phyloP scores from a whole-genome alignment of 2,797 vertebrate genomes.

The Cottoperca gobio region DNA sequence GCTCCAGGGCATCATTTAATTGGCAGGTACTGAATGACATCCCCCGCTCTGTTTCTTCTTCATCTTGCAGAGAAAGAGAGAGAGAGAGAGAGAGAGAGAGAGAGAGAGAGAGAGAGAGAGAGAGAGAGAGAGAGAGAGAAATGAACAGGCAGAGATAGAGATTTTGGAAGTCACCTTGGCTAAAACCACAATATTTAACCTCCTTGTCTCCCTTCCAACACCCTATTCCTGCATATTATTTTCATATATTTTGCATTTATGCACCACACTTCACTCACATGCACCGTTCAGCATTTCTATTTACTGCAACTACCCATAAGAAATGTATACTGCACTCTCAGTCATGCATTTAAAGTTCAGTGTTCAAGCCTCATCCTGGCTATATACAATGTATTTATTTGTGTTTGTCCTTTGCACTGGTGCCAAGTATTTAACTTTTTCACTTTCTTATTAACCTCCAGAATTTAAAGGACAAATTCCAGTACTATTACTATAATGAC shows the following conservation, averaged over 20 bases:
- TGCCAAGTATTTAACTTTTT: neutral
- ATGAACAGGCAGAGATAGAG: constrained; percentile 13
- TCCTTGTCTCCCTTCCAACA: constrained; percentile 16
- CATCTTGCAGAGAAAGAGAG: constrained; percentile 36
- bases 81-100: constrained; percentile 20
- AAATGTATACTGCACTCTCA: neutral
- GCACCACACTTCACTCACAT: constrained; percentile 3
- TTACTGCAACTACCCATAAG: neutral
- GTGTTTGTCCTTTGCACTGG: neutral
- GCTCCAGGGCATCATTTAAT: constrained; percentile 82
- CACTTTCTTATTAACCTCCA: neutral
- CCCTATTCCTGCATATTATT: constrained; percentile 2
- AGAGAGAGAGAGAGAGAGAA: constrained; percentile 11
- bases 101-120: too few relatives aligned
- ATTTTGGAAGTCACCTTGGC: constrained; percentile 61
- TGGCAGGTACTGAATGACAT: constrained; percentile 70
- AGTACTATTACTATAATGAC: neutral
- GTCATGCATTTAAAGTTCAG: neutral
- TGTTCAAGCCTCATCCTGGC: neutral
- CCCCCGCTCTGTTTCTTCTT: constrained; percentile 35
- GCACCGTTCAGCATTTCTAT: neutral
- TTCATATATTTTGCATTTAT: constrained; percentile 20
- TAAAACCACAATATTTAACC: constrained; percentile 30
- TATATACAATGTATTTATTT: too few relatives aligned
- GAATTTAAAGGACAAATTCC: neutral